Percentiles rank a stretch among this genome's conserved stretches.
These are phyloP conservation scores for Stenichneumon culpator DNA, from an alignment of 2,888 invertebrate species.

Conservation along the genomic window DNA sequence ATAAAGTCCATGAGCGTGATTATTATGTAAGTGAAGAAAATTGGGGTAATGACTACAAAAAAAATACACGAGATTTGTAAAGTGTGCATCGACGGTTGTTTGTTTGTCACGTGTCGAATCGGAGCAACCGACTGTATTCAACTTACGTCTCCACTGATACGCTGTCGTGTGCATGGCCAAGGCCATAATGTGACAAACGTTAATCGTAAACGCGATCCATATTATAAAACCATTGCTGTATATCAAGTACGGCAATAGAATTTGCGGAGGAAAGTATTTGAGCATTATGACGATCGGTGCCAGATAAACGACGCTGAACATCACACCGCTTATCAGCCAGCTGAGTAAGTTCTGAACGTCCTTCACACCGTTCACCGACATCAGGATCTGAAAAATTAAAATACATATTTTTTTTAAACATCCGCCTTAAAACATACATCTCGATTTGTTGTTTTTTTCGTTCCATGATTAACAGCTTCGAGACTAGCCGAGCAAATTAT, in stretches of 20 bases:
- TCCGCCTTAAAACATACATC: neutral
- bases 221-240: conserved; percentile 81
- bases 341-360: conserved; percentile 80
- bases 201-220: conserved; percentile 78
- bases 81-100: no score
- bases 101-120: neutral
- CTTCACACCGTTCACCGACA: conserved; percentile 83
- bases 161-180: conserved; percentile 82
- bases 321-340: conserved; percentile 80
- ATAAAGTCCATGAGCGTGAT: conserved; percentile 60
- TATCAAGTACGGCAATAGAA: conserved; percentile 78
- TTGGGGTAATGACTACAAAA: conserved; percentile 60
- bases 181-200: conserved; percentile 78
- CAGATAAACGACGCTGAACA: conserved; percentile 79
- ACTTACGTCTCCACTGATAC: conserved; percentile 82
- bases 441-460: no score
- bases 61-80: neutral
- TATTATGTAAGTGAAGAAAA: conserved; percentile 65
- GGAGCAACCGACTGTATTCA: neutral
- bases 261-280: conserved; percentile 76
- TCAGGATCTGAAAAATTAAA: conserved; percentile 76
- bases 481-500: no score
- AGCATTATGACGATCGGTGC: conserved; percentile 78
- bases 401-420: neutral
- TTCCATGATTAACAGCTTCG: no score